These are phyloP conservation scores for Zaprionus kolodkinae DNA, from an alignment of 1,140 invertebrate genomes.

Conservation along the genomic window DNA sequence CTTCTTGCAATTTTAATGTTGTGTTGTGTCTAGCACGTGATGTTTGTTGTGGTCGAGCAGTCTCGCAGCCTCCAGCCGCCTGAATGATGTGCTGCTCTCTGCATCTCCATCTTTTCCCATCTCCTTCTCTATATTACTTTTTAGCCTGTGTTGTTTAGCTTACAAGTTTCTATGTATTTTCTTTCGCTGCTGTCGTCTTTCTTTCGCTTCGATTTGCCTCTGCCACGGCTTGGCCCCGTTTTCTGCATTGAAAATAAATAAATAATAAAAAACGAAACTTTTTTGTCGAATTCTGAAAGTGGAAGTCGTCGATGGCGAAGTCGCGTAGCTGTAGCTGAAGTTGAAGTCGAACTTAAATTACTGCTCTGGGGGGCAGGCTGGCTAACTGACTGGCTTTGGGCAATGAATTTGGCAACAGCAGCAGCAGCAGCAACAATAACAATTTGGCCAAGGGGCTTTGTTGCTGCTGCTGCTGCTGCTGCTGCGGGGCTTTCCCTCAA, in stretches of 20 bases:
- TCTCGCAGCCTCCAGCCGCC: not conserved
- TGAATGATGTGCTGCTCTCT: too few species aligned
- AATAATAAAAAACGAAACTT: slow-evolving; percentile 43
- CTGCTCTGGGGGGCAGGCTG: slow-evolving; percentile 19
- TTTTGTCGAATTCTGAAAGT: slow-evolving; percentile 67
- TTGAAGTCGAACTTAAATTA: slow-evolving; percentile 66
- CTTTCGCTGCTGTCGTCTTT: slow-evolving; percentile 9
- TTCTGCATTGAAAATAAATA: slow-evolving; percentile 43
- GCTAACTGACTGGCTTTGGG: slow-evolving; percentile 27
- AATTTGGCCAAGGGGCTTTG: slow-evolving; percentile 10
- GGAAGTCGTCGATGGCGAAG: slow-evolving; percentile 66
- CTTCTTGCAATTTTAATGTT: not conserved
- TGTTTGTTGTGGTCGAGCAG: too few species aligned
- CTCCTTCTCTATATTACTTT: slow-evolving; percentile 2
- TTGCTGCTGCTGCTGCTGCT: slow-evolving; percentile 25
- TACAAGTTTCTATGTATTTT: slow-evolving; percentile 24
- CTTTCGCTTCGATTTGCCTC: slow-evolving; percentile 28
- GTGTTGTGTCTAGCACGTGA: not conserved
- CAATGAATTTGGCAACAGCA: slow-evolving; percentile 17
- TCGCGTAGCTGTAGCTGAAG: slow-evolving; percentile 44
- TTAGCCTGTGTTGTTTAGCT: not conserved
- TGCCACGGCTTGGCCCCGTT: slow-evolving; percentile 38
- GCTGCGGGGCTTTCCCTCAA: slow-evolving; percentile 69
- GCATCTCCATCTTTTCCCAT: too few species aligned
- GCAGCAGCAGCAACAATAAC: too few species aligned